phyloP scores from a whole-genome alignment of 2,113 vertebrate genomes.

The Istiophorus platypterus region DNA sequence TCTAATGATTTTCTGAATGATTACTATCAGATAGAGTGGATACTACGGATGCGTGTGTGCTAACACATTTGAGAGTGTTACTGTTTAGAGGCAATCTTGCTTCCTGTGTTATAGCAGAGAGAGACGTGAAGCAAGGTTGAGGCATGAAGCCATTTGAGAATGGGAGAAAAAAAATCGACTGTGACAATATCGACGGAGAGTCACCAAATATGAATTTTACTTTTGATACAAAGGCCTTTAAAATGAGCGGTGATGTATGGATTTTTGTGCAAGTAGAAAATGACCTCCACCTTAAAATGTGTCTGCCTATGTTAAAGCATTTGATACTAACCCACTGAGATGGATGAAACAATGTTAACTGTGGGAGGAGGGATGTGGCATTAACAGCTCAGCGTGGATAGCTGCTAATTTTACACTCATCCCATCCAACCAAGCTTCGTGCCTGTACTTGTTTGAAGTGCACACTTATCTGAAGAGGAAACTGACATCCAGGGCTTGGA shows the following conservation, averaged over 20 bases:
- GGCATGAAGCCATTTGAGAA: conserved; percentile 23
- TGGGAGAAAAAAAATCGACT: not conserved
- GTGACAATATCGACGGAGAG: conserved; percentile 16
- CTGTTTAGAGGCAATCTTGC: conserved; percentile 36
- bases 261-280: conserved; percentile 12
- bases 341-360: conserved; percentile 37
- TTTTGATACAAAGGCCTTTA: conserved; percentile 1
- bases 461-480: conserved; percentile 35
- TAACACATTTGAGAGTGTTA: conserved; percentile 49
- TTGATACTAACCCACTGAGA: conserved; percentile 53
- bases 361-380: conserved; percentile 61
- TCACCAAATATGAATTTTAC: conserved; percentile 15
- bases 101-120: conserved; percentile 56
- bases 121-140: conserved; percentile 12
- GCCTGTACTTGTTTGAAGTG: conserved; percentile 48
- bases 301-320: conserved; percentile 39
- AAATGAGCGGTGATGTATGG: not conserved
- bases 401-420: conserved; percentile 64
- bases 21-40: conserved; percentile 58
- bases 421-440: conserved; percentile 48
- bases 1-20: conserved; percentile 53
- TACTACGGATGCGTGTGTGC: conserved; percentile 9
- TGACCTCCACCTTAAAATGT: conserved; percentile 41
- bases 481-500: conserved; percentile 33
- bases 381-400: conserved; percentile 48